Conservation (phyloP, 2,888 invertebrate genomes). For the Proisotoma minuta region DNA sequence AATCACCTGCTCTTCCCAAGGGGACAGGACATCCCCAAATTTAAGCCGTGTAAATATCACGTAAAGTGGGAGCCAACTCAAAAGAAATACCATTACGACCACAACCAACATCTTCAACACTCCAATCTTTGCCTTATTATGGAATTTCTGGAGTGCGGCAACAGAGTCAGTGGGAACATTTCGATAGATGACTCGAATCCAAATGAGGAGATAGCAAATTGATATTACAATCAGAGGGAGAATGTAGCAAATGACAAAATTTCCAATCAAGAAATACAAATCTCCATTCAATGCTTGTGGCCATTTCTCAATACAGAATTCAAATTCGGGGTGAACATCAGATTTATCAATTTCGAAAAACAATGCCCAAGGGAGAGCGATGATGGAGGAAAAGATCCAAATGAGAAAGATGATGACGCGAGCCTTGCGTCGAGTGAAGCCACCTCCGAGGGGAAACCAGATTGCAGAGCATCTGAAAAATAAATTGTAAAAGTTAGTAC, state of each 20-base stretch:
- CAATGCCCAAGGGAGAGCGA: constrained; percentile 84
- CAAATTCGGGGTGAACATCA: constrained; percentile 67
- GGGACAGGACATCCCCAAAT: constrained; percentile 67
- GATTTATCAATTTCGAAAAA: constrained; percentile 77
- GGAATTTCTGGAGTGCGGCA: constrained; percentile 86
- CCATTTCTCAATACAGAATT: constrained; percentile 78
- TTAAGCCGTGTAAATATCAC: constrained; percentile 82
- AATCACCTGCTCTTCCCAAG: constrained; percentile 70
- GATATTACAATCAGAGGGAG: constrained; percentile 85
- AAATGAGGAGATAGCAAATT: constrained; percentile 85
- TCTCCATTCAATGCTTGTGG: constrained; percentile 75
- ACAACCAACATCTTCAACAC: constrained; percentile 91
- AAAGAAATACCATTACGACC: constrained; percentile 85
- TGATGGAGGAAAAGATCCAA: constrained; percentile 79
- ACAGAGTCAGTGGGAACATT: constrained; percentile 86
- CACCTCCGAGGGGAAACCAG: constrained; percentile 87
- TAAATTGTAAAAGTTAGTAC: too few species aligned
- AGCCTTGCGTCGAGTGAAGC: constrained; percentile 82
- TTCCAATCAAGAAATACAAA: constrained; percentile 81
- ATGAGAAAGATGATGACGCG: constrained; percentile 81
- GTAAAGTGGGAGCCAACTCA: constrained; percentile 90
- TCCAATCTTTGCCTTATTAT: constrained; percentile 62
- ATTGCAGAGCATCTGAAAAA: constrained; percentile 84
- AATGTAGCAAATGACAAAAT: constrained; percentile 83
- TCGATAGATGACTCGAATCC: constrained; percentile 82